Evolutionary conservation across 2,113 vertebrate species (phyloP).

Genomic region (Riparia riparia): DNA sequence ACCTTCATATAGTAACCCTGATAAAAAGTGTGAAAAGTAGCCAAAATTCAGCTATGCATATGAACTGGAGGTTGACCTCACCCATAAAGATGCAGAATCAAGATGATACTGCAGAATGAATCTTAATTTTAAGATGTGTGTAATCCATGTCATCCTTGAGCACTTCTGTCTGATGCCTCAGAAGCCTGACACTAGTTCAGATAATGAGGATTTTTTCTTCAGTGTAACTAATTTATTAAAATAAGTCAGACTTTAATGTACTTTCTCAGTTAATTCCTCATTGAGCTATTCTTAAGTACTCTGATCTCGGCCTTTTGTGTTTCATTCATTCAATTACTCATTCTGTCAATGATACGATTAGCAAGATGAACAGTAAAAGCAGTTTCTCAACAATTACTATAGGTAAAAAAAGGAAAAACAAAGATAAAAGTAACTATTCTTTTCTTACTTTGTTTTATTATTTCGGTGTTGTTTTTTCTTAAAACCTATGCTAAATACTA

Average conservation of each 20-base stretch:
- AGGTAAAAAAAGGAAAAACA: not conserved
- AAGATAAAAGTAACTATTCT: not conserved
- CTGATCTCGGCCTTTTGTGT: not conserved
- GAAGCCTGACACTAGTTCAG: not conserved
- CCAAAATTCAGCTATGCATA: not conserved
- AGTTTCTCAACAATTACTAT: not conserved
- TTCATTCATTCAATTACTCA: conserved; percentile 37
- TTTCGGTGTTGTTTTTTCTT: not conserved
- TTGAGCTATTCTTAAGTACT: not conserved
- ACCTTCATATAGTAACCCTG: not conserved
- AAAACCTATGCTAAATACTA: not conserved
- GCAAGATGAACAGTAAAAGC: not conserved
- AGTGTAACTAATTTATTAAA: conserved; percentile 1
- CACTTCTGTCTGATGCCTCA: not conserved
- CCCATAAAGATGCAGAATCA: not conserved
- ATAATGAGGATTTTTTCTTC: not conserved
- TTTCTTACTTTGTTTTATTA: not conserved
- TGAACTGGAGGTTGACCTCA: not conserved
- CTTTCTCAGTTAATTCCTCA: conserved; percentile 37
- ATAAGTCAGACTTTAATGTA: conserved; percentile 4
- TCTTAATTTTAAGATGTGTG: not conserved
- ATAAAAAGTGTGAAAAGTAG: not conserved
- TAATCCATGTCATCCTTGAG: not conserved
- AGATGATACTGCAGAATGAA: not conserved
- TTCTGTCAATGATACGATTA: conserved; percentile 23